phyloP scores from a whole-genome alignment of 2,888 invertebrate species.

The Hemaris fuciformis region DNA sequence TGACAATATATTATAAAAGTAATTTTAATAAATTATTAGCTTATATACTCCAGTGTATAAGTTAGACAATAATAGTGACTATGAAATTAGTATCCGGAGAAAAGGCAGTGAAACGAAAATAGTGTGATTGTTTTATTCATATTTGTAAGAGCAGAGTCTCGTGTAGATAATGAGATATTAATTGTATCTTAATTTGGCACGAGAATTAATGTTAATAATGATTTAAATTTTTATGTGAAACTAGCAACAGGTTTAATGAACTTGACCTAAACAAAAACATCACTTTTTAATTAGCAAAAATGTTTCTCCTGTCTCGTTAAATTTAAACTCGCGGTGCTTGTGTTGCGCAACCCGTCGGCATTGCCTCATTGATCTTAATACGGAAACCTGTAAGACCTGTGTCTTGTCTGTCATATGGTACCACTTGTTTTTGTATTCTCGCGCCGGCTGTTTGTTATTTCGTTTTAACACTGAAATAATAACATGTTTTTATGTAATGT shows the following conservation, averaged over 20 bases:
- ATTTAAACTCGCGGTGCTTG: background rate
- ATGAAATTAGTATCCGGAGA: no score
- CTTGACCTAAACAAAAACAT: background rate
- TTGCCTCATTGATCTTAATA: conserved; percentile 17
- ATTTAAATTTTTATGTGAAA: background rate
- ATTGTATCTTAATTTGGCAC: no score
- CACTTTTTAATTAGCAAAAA: conserved; percentile 8
- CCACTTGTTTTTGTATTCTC: conserved; percentile 1
- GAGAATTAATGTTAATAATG: no score
- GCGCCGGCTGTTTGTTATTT: background rate
- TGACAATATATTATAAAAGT: no score
- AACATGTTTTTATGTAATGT: no score
- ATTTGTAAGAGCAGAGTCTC: no score
- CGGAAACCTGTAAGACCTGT: conserved; percentile 13
- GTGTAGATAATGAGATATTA: no score
- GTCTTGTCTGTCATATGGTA: background rate
- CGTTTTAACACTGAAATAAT: background rate
- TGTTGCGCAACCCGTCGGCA: conserved; percentile 7
- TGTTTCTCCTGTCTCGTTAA: background rate
- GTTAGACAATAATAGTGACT: no score
- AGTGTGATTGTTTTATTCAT: no score
- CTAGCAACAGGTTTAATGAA: background rate
- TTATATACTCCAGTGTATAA: no score
- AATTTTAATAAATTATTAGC: no score
- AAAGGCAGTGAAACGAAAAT: no score